phyloP scores from a whole-genome alignment of 2,888 invertebrate genomes.

The Eupithecia dodoneata region DNA sequence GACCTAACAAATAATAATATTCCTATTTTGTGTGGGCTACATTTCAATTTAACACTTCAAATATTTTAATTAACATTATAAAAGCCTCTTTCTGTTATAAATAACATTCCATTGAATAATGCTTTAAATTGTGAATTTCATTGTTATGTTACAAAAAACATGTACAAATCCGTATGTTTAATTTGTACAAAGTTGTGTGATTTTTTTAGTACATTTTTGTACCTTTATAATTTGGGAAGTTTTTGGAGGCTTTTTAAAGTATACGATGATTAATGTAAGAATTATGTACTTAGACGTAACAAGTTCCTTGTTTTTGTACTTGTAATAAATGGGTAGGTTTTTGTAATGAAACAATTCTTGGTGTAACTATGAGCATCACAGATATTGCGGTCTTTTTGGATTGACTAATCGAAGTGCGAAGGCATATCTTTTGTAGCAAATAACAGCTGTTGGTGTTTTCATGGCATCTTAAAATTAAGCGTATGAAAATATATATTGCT shows the following conservation, averaged over 20 bases:
- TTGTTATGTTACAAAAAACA: conserved; percentile 36
- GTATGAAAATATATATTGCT: neutral
- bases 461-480: conserved; percentile 3
- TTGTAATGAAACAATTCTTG: conserved; percentile 54
- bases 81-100: conserved; percentile 42
- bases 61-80: neutral
- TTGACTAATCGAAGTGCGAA: conserved; percentile 35
- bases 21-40: neutral
- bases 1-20: neutral
- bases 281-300: conserved; percentile 80
- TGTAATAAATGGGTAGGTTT: conserved; percentile 66
- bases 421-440: conserved; percentile 29
- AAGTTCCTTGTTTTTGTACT: conserved; percentile 75
- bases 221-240: conserved; percentile 67
- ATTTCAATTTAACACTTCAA: neutral
- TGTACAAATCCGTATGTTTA: conserved; percentile 55
- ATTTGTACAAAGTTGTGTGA: conserved; percentile 72
- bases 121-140: conserved; percentile 37
- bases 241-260: conserved; percentile 83
- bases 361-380: conserved; percentile 55
- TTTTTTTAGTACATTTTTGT: conserved; percentile 66
- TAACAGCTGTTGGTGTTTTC: neutral
- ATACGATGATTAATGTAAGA: conserved; percentile 80
- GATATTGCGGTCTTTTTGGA: conserved; percentile 53
- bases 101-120: conserved; percentile 35